phyloP scores from a whole-genome alignment of 2,888 invertebrate species.

The Drepana falcataria region DNA sequence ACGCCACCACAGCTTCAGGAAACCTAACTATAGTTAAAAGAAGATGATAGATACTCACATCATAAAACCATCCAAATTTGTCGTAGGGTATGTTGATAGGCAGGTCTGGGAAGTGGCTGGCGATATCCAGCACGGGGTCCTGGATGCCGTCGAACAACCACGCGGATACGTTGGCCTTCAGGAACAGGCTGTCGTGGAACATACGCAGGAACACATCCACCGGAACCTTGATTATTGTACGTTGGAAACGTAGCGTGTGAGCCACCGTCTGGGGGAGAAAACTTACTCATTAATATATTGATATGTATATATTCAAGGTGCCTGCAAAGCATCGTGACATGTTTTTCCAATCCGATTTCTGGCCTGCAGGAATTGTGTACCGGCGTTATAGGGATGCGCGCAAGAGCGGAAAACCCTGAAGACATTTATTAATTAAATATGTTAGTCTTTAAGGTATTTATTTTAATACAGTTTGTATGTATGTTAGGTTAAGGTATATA shows the following conservation, averaged over 20 bases:
- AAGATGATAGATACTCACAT: slow-evolving; percentile 72
- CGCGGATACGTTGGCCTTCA: slow-evolving; percentile 81
- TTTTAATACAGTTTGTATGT: too few relatives aligned
- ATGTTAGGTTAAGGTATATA: too few relatives aligned
- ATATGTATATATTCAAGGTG: too few relatives aligned
- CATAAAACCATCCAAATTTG: slow-evolving; percentile 92
- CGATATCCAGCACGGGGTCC: slow-evolving; percentile 82
- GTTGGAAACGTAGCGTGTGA: slow-evolving; percentile 74
- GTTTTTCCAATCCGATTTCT: too few relatives aligned
- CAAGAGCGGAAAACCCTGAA: too few relatives aligned
- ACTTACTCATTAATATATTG: neutral
- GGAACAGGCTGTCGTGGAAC: slow-evolving; percentile 72
- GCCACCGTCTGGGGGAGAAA: slow-evolving; percentile 79
- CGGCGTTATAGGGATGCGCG: too few relatives aligned
- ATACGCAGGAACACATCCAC: slow-evolving; percentile 77
- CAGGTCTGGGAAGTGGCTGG: slow-evolving; percentile 71
- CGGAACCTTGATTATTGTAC: slow-evolving; percentile 39
- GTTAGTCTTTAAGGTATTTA: too few relatives aligned
- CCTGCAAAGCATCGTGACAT: too few relatives aligned
- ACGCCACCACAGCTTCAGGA: too few relatives aligned
- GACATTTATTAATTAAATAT: too few relatives aligned
- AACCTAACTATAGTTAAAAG: slow-evolving; percentile 2
- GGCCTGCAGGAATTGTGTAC: too few relatives aligned
- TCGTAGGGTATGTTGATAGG: slow-evolving; percentile 81
- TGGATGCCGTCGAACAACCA: slow-evolving; percentile 90